Evolutionary conservation across 2,797 vertebrate genomes (phyloP).

Genomic region (Premnoplex brunnescens): DNA sequence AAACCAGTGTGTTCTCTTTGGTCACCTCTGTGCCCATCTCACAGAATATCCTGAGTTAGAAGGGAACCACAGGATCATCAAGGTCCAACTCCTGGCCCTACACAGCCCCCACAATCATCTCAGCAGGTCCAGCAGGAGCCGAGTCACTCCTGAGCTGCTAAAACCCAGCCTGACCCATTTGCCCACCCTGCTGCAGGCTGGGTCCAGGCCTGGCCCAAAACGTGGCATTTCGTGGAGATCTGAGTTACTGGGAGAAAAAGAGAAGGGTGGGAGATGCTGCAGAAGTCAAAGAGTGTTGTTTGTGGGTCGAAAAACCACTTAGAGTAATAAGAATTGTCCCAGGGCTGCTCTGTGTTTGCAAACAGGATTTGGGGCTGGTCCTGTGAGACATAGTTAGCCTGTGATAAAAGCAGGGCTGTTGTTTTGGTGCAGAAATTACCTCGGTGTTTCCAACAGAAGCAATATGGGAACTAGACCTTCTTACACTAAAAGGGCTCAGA

Average conservation of each 20-base stretch:
- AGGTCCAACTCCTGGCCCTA: neutral
- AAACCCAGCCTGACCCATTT: neutral
- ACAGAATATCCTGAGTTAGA: accelerated
- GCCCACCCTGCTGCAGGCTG: neutral
- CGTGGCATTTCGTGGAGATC: neutral
- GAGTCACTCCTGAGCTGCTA: neutral
- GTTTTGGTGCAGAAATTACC: neutral
- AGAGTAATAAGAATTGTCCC: neutral
- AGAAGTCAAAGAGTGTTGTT: neutral
- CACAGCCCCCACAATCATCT: neutral
- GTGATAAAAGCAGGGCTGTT: neutral
- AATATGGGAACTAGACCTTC: neutral
- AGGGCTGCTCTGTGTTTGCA: neutral
- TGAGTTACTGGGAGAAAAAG: neutral
- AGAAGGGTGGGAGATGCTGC: neutral
- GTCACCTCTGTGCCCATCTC: accelerated
- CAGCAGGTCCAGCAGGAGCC: neutral
- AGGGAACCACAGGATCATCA: neutral
- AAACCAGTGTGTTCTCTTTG: neutral
- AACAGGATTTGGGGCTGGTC: neutral
- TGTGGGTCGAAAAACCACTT: neutral
- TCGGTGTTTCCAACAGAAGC: neutral
- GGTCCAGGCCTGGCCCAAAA: neutral
- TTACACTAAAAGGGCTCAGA: neutral
- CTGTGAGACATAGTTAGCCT: neutral